Evolutionary conservation across 2,113 vertebrate species (phyloP), one percentile per base, ranked within the genome.

Genomic region (Buteo buteo): DNA sequence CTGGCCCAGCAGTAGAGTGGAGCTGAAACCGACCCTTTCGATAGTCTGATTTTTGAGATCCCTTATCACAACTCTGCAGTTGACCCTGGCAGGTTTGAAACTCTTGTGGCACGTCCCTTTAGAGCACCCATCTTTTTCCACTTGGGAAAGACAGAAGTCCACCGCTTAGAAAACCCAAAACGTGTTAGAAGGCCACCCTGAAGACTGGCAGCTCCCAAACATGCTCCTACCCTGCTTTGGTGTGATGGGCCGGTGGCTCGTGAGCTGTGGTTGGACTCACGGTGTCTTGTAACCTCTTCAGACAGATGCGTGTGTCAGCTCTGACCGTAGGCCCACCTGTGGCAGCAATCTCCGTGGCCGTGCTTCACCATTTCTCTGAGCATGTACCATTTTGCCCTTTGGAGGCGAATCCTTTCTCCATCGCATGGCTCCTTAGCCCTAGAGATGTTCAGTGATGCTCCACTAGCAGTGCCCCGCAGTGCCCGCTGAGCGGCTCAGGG

Each of bases 81-180:
- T 93, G 84, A 82, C 50, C 54, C 58, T 15, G 40, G 73, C 65
- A 61, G 20, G 49, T 90, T 91, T 85, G 73, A 81, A 82, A 28
- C 40, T 73, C 45, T 45, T 36, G 55, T 0, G 0, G 44, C 59
- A 21, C 3, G 0, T 67, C 24, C 69, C 26, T 80, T 80, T 32
- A 47, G 31, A 82, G 21, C 0, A 2, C 38, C 19, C 18, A 1
- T 90, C 70, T 49, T 74, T 69, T 47, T 5, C 5, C 58, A 11
- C 42, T 72, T 5, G 13, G 66, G 81, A 82, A 74, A 16, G 38
- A 29, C 25, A 49, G 29, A 64, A 87, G 11, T 24, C 29, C 4
- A 10, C 11, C 7, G 1, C 59, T 89, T 57, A 73, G 58, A 77
- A 92, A 93, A 32, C 20, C 10, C 34, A 21, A 8, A 29, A 40